Conservation (phyloP, 1,140 invertebrate genomes). For the Aphelenchoides avenae region DNA sequence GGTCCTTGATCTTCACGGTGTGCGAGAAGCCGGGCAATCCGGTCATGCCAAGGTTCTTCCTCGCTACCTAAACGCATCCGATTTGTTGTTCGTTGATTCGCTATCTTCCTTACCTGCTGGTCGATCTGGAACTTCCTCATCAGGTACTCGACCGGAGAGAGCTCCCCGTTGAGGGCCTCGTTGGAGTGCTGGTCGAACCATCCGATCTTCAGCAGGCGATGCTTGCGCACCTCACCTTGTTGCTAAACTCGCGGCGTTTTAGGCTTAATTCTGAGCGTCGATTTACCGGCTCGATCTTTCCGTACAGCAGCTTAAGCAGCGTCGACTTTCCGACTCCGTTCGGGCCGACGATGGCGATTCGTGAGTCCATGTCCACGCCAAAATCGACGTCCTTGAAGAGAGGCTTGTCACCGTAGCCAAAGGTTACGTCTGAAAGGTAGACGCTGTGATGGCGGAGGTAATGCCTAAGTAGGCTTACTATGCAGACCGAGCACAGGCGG, state of each 20-base stretch:
- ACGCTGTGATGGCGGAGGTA: too few relatives aligned
- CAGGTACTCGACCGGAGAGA: constrained; percentile 88
- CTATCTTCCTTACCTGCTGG: constrained; percentile 54
- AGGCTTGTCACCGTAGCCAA: too few relatives aligned
- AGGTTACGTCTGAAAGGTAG: constrained; percentile 66
- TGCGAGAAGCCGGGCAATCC: constrained; percentile 90
- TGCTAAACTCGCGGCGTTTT: constrained; percentile 62
- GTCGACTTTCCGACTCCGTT: constrained; percentile 97
- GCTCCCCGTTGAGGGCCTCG: constrained; percentile 91
- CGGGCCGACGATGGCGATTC: constrained; percentile 88
- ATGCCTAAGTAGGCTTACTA: too few relatives aligned
- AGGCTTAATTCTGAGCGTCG: too few relatives aligned
- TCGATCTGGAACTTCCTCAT: constrained; percentile 53
- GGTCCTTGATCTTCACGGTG: constrained; percentile 87
- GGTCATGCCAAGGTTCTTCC: constrained; percentile 90
- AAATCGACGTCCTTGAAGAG: too few relatives aligned
- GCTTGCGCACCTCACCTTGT: constrained; percentile 77
- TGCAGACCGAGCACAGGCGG: constrained; percentile 90
- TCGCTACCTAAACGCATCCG: constrained; percentile 66
- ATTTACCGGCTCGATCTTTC: constrained; percentile 77
- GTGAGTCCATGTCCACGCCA: constrained; percentile 84
- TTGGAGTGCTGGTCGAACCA: constrained; percentile 95
- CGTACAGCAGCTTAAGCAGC: constrained; percentile 87
- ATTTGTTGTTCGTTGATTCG: too few relatives aligned
- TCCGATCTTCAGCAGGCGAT: constrained; percentile 88